A percentile compares a stretch with the other conserved stretches of the same genome.
phyloP scores from a whole-genome alignment of 2,797 vertebrate species.

The Vultur gryphus region DNA sequence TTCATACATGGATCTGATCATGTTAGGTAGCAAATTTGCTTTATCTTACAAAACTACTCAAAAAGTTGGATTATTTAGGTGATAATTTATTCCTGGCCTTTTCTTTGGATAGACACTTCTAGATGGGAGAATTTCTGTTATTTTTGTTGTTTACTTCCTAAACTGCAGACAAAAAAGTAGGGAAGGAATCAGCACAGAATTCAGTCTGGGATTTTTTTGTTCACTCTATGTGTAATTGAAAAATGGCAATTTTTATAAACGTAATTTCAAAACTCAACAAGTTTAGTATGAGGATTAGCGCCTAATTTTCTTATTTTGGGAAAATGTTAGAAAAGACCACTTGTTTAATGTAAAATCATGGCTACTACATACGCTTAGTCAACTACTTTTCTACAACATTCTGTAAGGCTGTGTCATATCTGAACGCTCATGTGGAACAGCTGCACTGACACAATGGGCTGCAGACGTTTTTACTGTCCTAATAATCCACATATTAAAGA shows the following conservation, averaged over 20 bases:
- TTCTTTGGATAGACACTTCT: background rate
- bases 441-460: slow-evolving; percentile 53
- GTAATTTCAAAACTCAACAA: background rate
- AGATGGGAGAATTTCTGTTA: background rate
- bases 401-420: background rate
- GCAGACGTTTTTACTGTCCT: slow-evolving; percentile 56
- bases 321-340: background rate
- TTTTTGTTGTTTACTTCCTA: background rate
- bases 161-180: background rate
- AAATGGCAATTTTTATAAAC: background rate
- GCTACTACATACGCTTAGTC: background rate
- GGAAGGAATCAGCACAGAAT: background rate
- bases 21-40: background rate
- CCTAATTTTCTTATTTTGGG: background rate
- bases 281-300: background rate
- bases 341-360: background rate
- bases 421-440: slow-evolving; percentile 24
- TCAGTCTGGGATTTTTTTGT: background rate
- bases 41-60: background rate
- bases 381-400: background rate
- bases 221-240: background rate
- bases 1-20: background rate
- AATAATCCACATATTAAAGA: slow-evolving; percentile 62
- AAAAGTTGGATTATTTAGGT: background rate
- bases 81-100: background rate